Percentiles rank a stretch among this genome's conserved stretches.
Evolutionary conservation across 2,888 invertebrate genomes (phyloP).

Genomic region (Dusona sp.): DNA sequence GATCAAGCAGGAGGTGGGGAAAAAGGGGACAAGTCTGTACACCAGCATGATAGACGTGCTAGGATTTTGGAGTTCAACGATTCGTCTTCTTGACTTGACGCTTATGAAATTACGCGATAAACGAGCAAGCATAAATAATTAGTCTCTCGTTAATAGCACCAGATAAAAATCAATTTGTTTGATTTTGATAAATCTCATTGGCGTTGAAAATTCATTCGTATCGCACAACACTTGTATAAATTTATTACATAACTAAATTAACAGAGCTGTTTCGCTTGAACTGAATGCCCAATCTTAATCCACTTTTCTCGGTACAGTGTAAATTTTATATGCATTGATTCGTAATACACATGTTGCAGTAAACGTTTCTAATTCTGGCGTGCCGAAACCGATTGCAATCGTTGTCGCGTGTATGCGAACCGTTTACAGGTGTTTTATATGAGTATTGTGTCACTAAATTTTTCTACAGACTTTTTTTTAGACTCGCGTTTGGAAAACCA

Average conservation of each 20-base stretch:
- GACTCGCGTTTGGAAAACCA: neutral
- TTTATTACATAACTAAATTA: neutral
- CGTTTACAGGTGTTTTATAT: constrained; percentile 14
- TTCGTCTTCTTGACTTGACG: constrained; percentile 24
- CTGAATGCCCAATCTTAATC: neutral
- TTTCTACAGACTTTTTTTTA: neutral
- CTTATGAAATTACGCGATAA: neutral
- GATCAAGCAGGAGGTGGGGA: neutral
- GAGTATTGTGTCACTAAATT: neutral
- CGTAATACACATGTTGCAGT: constrained; percentile 8
- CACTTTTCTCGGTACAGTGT: neutral
- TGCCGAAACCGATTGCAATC: constrained; percentile 26
- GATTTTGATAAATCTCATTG: neutral
- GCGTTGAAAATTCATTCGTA: neutral
- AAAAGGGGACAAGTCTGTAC: neutral
- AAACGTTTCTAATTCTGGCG: constrained; percentile 34
- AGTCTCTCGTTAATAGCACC: neutral
- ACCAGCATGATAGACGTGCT: neutral
- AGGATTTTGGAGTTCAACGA: constrained; percentile 38
- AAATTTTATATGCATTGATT: neutral
- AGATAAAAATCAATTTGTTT: neutral
- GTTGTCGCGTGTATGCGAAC: constrained; percentile 17
- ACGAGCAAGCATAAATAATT: neutral
- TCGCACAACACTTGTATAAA: neutral
- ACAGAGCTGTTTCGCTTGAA: constrained; percentile 1